Conservation (phyloP, 2,113 vertebrate species). For the Carassius gibelio region DNA sequence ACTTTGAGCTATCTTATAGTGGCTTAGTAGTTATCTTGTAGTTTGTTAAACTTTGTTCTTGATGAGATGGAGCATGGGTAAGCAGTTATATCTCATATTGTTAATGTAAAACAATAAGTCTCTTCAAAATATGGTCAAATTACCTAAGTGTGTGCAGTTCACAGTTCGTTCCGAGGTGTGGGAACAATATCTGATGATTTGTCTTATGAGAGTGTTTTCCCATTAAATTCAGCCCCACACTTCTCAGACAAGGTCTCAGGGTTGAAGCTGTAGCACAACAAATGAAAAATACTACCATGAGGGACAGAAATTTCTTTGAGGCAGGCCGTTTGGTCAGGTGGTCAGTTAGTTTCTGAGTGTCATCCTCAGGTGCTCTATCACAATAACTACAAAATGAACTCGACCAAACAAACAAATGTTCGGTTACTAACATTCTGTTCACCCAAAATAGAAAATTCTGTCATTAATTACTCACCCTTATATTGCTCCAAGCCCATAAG, state of each 20-base stretch:
- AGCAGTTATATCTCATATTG: not conserved
- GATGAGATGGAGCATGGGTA: not conserved
- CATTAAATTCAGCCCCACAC: conserved; percentile 1
- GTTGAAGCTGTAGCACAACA: conserved; percentile 2
- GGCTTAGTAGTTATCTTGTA: not conserved
- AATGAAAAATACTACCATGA: conserved; percentile 29
- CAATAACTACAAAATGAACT: conserved; percentile 4
- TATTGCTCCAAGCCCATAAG: no score
- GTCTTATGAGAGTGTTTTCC: conserved; percentile 42
- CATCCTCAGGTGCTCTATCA: conserved; percentile 18
- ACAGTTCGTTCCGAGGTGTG: conserved; percentile 19
- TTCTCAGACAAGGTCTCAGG: not conserved
- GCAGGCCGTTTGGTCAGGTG: not conserved
- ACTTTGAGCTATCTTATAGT: not conserved
- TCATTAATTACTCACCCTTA: no score
- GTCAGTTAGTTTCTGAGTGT: not conserved
- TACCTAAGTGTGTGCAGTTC: not conserved
- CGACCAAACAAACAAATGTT: not conserved
- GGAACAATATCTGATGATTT: conserved; percentile 47
- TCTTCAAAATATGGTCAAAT: conserved; percentile 21
- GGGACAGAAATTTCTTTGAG: not conserved
- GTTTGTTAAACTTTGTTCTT: no score
- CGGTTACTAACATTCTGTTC: no score
- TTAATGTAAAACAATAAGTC: not conserved
- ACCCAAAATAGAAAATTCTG: no score